Evolutionary conservation across 2,113 vertebrate species (phyloP).

Genomic region (Spea bombifrons): DNA sequence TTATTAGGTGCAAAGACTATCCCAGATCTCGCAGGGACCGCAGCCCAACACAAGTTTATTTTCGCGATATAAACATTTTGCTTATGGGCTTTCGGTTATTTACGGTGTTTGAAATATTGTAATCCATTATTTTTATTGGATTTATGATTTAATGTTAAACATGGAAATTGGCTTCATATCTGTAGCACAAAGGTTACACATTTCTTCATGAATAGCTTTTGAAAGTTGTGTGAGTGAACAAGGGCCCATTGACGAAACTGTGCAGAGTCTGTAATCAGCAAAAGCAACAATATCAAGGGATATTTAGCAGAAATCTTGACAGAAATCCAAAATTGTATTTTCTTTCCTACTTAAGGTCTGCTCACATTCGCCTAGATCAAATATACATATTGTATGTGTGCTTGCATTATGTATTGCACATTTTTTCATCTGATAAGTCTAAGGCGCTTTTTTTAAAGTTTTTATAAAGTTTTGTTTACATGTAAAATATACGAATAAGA

Average conservation of each 20-base stretch:
- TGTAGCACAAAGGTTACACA: not conserved
- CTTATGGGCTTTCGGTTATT: slow-evolving; percentile 10
- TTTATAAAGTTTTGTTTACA: not conserved
- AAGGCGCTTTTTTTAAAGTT: not conserved
- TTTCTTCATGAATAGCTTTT: slow-evolving; percentile 15
- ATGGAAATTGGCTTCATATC: not conserved
- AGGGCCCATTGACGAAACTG: slow-evolving; percentile 37
- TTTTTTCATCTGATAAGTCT: too few relatives aligned
- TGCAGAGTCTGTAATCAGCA: slow-evolving; percentile 33
- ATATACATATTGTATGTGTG: not conserved
- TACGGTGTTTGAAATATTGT: not conserved
- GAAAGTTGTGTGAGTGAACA: slow-evolving; percentile 13
- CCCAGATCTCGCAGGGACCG: slow-evolving; percentile 15
- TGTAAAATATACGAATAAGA: not conserved
- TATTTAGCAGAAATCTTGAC: slow-evolving; percentile 39
- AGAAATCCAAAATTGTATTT: slow-evolving; percentile 44
- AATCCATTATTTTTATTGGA: slow-evolving; percentile 9
- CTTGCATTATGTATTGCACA: not conserved
- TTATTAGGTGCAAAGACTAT: slow-evolving; percentile 39
- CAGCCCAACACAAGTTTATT: not conserved
- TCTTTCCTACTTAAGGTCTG: slow-evolving; percentile 38
- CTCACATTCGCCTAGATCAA: not conserved
- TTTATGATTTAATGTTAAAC: slow-evolving; percentile 16
- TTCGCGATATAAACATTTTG: not conserved
- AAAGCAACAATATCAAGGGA: slow-evolving; percentile 45